Evolutionary conservation across 2,888 invertebrate genomes (phyloP).

Genomic region (Frankliniella intonsa): DNA sequence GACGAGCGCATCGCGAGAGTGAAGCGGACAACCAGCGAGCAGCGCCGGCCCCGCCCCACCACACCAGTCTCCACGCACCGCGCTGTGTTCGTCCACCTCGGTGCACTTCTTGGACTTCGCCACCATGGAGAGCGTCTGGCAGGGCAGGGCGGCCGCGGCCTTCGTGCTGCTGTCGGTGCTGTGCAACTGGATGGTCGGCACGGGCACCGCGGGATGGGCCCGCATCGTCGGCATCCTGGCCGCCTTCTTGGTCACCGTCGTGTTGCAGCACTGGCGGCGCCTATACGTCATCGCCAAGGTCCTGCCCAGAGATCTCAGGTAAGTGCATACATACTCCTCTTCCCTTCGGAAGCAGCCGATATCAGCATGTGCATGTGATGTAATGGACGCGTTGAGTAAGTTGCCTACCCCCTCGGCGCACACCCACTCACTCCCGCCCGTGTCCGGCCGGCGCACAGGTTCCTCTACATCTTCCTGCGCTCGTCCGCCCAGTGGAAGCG

Average conservation of each 20-base stretch:
- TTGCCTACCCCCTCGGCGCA: neutral
- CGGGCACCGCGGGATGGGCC: neutral
- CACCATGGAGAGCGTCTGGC: neutral
- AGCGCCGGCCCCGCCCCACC: too few species aligned
- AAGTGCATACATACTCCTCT: neutral
- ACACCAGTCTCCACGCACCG: too few species aligned
- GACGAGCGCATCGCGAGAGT: too few species aligned
- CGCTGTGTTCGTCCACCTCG: too few species aligned
- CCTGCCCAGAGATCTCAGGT: neutral
- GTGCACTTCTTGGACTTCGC: neutral
- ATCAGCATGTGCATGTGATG: too few species aligned
- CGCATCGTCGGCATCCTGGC: neutral
- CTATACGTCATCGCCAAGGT: neutral
- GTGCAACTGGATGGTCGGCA: neutral
- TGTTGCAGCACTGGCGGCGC: neutral
- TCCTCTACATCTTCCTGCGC: constrained; percentile 58
- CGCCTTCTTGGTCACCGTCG: neutral
- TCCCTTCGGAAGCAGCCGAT: too few species aligned
- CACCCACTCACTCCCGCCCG: neutral
- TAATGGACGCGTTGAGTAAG: too few species aligned
- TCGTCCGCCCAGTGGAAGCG: constrained; percentile 56
- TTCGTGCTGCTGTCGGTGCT: neutral
- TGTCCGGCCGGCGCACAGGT: constrained; percentile 28
- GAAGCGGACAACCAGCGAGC: too few species aligned
- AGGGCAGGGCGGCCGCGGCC: neutral